Base-by-base conservation (phyloP, 2,888 invertebrate species). In the Hyposoter dolosus region DNA sequence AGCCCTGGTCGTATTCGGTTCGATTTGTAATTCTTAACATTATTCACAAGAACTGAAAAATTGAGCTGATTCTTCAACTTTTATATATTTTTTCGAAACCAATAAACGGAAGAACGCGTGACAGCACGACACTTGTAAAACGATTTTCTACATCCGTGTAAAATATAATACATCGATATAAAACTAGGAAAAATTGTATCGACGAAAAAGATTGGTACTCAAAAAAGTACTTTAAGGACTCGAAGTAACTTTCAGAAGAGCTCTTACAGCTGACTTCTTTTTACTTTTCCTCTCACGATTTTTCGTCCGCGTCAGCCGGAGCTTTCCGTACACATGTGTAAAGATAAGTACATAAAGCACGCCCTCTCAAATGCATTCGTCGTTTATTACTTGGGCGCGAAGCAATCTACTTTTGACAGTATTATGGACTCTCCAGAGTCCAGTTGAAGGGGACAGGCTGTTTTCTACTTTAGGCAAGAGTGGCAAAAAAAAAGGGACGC, bases 371-470 rank as follows among this genome's bases (percentile, higher is more conserved):
- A 69, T 35, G 53, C 56, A 50, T 75, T 50, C 47, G 68, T 75
- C 19, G 45, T 40, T 79, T 68, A 69, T 75, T 75, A 60, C 47
- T 79, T 83, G 60, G 45, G 50, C 56, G 66, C 53, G 35, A 68
- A 35, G 68, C 60, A n/a, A 75, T 53, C 12, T 35, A 43, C 40
- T 60, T 75, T 43, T 43, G 43, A 45, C 40, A 60, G 23, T 15
- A 28, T 23, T 75, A 53, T 72, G 53, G 40, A 69, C 35, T 19
- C 23, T 69, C 45, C 47, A 69, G 40, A 68, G 40, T 50, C 71
- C 72, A 66, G 65, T 83, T 79, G 78, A 50, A 83, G 65, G 71
- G 74, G 77, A 72, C 72, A 74, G 77, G 75, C 75, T 66, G 75
- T 56, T 65, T 45, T 47, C 32, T 45, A 45, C 19, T 43, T 43